A percentile compares a stretch with the other conserved stretches of the same genome.
Evolutionary conservation across 2,888 invertebrate genomes (phyloP).

Genomic region (Strigamia maritima): DNA sequence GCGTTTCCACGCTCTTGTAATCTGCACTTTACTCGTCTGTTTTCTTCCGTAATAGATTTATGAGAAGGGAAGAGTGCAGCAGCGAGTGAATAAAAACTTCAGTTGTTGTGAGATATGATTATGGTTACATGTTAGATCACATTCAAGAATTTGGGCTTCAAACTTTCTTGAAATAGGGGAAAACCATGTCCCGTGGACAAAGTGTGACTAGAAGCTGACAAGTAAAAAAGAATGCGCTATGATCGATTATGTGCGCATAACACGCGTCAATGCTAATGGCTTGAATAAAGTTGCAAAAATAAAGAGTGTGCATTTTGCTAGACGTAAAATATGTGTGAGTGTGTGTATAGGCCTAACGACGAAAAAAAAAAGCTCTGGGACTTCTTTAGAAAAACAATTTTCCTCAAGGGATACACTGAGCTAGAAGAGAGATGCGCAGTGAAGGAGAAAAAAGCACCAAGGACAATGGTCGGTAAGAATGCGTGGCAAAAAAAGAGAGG

Average conservation of each 20-base stretch:
- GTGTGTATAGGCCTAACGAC: not conserved
- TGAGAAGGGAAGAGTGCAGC: not conserved
- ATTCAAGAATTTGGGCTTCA: not conserved
- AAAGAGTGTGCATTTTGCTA: not conserved
- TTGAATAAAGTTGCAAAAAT: slow-evolving; percentile 6
- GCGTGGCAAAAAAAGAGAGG: not conserved
- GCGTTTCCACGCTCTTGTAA: not conserved
- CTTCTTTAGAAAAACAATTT: slow-evolving; percentile 15
- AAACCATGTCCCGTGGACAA: not conserved
- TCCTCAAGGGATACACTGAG: not conserved
- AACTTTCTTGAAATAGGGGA: not conserved
- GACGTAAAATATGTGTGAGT: not conserved
- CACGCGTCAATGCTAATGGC: not conserved
- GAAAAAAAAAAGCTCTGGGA: not conserved
- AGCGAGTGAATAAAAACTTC: not conserved
- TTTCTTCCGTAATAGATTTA: slow-evolving; percentile 1
- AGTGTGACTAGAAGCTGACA: not conserved
- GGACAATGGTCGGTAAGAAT: not conserved
- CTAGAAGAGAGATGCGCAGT: not conserved
- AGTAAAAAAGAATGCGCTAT: not conserved
- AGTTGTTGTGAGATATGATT: not conserved
- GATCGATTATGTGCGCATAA: not conserved
- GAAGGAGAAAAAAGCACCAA: not conserved
- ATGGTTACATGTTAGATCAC: not conserved
- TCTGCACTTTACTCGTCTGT: not conserved